Base-by-base conservation (phyloP, 1,140 invertebrate genomes). In the Panagrolaimus sp. region DNA sequence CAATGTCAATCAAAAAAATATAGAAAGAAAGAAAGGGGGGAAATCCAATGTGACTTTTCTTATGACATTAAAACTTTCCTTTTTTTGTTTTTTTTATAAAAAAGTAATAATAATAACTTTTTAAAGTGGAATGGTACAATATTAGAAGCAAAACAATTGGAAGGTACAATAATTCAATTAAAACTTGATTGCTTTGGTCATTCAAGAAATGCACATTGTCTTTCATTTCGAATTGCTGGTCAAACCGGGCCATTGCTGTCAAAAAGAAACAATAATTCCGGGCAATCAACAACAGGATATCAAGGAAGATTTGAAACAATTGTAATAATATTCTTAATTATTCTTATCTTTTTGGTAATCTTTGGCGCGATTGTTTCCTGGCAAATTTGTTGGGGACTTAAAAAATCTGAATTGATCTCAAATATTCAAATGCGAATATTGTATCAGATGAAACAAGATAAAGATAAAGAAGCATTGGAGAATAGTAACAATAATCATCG, bases 361-460 rank as follows among this genome's bases (percentile, higher is more conserved):
- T 71, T 76, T 48, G 69, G 71, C 26, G 76, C 67, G 15, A 32
- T 71, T 9, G 44, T 78, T 43, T 62, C 82, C 26, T 78, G 76
- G 76, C 71, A 78, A 46, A 68, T 78, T 17, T 76, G 76, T 58
- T 78, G 76, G 76, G 55, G 69, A 46, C 58, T 81, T 21, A 76
- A 78, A 44, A 81, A 78, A 58, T 64, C 69, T 2, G 68, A 78
- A 68, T 55, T 76, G 67, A 69, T 76, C 17, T 71, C 75, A 8
- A 58, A 52, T 12, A 73, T 78, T 14, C 76, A 78, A 71, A 46
- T 78, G 63, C 76, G 82, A 47, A 82, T 78, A 58, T 48, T 78
- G 45, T 77, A 78, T 55, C 78, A 81, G 47, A 63, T 80, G 21
- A 78, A 79, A 52, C 78, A 77, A 62, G 69, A 71, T 32, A 71